A percentile compares a stretch with the other conserved stretches of the same genome.
phyloP scores from a whole-genome alignment of 2,797 vertebrate species.

The Spea hammondii region DNA sequence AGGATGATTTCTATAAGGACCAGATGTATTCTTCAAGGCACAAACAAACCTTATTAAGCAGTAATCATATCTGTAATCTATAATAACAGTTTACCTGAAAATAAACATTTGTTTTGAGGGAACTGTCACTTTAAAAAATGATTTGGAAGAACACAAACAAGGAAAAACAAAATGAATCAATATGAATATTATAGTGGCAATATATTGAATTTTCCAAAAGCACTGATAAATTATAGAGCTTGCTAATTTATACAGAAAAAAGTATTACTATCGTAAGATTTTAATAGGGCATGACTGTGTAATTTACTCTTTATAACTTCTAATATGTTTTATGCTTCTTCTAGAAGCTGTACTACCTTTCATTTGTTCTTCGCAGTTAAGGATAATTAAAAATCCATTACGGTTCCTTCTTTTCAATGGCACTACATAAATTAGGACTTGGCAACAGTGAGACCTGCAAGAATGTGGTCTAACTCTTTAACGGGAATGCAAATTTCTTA shows the following conservation, averaged over 20 bases:
- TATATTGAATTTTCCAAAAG: not conserved
- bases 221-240: not conserved
- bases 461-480: slow-evolving; percentile 52
- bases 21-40: slow-evolving; percentile 28
- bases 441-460: slow-evolving; percentile 45
- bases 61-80: slow-evolving; percentile 12
- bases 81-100: not conserved
- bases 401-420: slow-evolving; percentile 47
- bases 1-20: slow-evolving; percentile 21
- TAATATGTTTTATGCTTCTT: slow-evolving; percentile 40
- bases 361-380: slow-evolving; percentile 52
- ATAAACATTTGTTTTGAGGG: slow-evolving; percentile 1
- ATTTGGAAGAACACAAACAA: not conserved
- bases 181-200: too few relatives aligned
- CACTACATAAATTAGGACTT: slow-evolving; percentile 64
- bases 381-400: slow-evolving; percentile 67
- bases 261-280: slow-evolving; percentile 23
- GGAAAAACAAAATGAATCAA: too few relatives aligned
- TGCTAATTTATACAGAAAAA: not conserved
- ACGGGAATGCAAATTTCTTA: slow-evolving; percentile 61
- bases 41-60: not conserved
- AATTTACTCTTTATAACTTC: slow-evolving; percentile 40
- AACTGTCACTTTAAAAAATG: not conserved
- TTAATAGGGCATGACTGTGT: slow-evolving; percentile 8
- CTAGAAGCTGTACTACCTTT: slow-evolving; percentile 51